phyloP scores from a whole-genome alignment of 2,888 invertebrate genomes.

The Cremastinae sp. region DNA sequence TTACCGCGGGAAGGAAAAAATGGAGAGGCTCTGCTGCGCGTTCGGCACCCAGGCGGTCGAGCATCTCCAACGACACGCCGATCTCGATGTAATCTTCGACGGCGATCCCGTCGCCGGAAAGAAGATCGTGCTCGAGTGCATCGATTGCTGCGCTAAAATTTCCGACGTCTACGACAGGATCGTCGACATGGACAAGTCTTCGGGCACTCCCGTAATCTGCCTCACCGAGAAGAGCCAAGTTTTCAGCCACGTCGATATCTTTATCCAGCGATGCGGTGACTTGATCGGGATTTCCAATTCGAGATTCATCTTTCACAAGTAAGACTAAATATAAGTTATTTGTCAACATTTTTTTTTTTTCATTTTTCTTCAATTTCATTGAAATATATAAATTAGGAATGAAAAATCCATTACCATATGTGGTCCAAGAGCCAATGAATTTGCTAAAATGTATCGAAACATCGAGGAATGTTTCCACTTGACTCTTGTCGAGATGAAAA shows the following conservation, averaged over 20 bases:
- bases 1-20: conserved; percentile 80
- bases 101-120: conserved; percentile 81
- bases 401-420: conserved; percentile 81
- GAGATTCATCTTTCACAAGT: conserved; percentile 82
- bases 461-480: conserved; percentile 81
- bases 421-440: conserved; percentile 78
- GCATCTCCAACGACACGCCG: conserved; percentile 80
- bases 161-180: conserved; percentile 78
- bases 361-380: conserved; percentile 23
- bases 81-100: conserved; percentile 81
- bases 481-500: conserved; percentile 79
- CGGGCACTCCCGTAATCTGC: conserved; percentile 64
- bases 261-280: conserved; percentile 83
- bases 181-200: conserved; percentile 41
- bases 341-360: conserved; percentile 6
- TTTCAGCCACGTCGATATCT: conserved; percentile 83
- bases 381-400: not conserved
- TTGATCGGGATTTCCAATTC: conserved; percentile 82
- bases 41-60: conserved; percentile 82
- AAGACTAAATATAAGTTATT: conserved; percentile 49
- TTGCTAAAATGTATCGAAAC: conserved; percentile 73
- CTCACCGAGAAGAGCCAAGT: conserved; percentile 81
- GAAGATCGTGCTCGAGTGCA: conserved; percentile 80
- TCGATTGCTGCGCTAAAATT: conserved; percentile 81
- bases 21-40: conserved; percentile 79